These are phyloP conservation scores for Acanthiza pusilla DNA, from an alignment of 2,797 vertebrate genomes.

Conservation along the genomic window DNA sequence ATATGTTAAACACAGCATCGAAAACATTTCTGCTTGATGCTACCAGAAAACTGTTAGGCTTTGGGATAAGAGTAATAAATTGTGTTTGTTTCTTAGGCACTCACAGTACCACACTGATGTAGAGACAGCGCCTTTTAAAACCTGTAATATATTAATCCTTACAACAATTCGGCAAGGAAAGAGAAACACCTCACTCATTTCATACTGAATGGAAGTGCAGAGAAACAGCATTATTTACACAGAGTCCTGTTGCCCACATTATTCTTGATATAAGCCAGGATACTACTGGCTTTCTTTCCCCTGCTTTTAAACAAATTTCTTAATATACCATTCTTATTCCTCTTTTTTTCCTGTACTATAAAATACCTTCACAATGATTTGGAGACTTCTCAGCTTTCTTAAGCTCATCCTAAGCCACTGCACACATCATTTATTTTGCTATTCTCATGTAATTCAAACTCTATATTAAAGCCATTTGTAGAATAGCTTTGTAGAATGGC, in stretches of 20 bases:
- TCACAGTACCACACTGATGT: neutral
- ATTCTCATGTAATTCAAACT: neutral
- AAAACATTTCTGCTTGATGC: neutral
- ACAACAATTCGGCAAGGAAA: fast-evolving
- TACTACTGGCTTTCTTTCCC: neutral
- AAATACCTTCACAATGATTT: neutral
- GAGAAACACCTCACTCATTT: neutral
- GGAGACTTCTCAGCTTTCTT: neutral
- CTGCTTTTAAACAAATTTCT: neutral
- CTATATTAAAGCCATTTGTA: neutral
- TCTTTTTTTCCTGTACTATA: neutral
- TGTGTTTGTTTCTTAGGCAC: neutral
- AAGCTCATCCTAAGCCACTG: neutral
- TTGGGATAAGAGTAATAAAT: neutral
- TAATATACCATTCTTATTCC: neutral
- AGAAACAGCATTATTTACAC: neutral
- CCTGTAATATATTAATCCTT: neutral
- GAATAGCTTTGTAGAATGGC: neutral
- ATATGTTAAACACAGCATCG: neutral
- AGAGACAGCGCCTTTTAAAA: neutral
- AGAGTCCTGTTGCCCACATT: neutral
- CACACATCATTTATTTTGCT: neutral
- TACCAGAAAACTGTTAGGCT: neutral
- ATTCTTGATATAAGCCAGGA: neutral
- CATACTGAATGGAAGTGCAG: neutral